A percentile compares a stretch with the other conserved stretches of the same genome.
phyloP scores from a whole-genome alignment of 1,140 invertebrate genomes.

The Diploscapter pachys region DNA sequence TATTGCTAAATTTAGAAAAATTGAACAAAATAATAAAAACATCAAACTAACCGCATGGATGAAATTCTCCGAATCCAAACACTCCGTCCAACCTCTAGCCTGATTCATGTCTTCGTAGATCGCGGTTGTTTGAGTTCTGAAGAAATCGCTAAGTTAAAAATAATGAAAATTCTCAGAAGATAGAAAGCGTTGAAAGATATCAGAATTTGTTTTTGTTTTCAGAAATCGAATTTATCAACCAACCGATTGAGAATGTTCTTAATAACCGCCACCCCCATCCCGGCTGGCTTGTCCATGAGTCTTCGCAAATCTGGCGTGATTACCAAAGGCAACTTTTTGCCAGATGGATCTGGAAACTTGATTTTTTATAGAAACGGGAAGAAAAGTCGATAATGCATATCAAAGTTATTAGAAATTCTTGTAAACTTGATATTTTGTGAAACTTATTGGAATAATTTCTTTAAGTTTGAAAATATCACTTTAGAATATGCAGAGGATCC shows the following conservation, averaged over 20 bases:
- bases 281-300: constrained; percentile 42
- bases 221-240: neutral
- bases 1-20: no score
- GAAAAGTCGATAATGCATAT: no score
- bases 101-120: constrained; percentile 56
- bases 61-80: constrained; percentile 45
- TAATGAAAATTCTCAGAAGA: neutral
- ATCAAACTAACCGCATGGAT: constrained; percentile 42
- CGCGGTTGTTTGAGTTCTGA: constrained; percentile 36
- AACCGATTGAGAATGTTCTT: constrained; percentile 16
- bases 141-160: constrained; percentile 41
- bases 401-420: no score
- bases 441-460: no score
- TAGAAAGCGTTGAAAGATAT: neutral
- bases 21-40: no score
- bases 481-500: no score
- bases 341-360: neutral
- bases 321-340: constrained; percentile 35
- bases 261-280: constrained; percentile 31
- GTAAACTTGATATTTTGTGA: no score
- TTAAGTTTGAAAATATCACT: no score
- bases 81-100: constrained; percentile 54
- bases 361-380: no score
- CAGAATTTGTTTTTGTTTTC: no score
- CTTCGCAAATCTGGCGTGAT: constrained; percentile 51